Conservation (phyloP, 2,113 vertebrate genomes). For the Ammospiza caudacuta region DNA sequence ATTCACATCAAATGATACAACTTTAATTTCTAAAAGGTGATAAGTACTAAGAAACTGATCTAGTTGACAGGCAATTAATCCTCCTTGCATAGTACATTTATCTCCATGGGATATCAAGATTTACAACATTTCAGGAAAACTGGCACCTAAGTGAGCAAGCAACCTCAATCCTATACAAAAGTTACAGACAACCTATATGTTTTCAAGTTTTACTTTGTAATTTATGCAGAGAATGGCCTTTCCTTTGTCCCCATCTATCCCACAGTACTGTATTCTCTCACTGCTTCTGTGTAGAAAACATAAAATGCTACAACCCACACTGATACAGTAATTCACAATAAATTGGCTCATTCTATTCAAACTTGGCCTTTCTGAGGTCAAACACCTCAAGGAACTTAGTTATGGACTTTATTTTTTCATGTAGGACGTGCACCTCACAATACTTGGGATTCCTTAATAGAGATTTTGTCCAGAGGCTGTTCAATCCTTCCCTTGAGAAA, state of each 20-base stretch:
- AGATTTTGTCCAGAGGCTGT: conserved; percentile 13
- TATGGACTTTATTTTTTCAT: background rate
- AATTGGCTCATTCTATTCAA: background rate
- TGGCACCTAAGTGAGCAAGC: conserved; percentile 30
- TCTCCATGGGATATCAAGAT: conserved; percentile 36
- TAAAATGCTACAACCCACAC: conserved; percentile 11
- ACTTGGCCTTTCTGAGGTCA: conserved; percentile 16
- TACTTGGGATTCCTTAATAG: background rate
- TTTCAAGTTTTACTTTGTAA: background rate
- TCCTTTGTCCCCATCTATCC: background rate
- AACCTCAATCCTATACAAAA: conserved; percentile 15
- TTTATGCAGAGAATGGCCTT: background rate
- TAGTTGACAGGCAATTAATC: conserved; percentile 53
- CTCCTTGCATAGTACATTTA: conserved; percentile 65
- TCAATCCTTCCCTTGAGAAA: conserved; percentile 17
- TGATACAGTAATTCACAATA: background rate
- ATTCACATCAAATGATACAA: conserved; percentile 20
- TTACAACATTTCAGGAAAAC: conserved; percentile 44
- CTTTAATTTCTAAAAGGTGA: conserved; percentile 58
- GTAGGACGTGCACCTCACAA: background rate
- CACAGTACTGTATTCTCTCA: background rate
- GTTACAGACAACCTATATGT: background rate
- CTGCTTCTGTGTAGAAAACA: background rate
- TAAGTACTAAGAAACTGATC: conserved; percentile 57
- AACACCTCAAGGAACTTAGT: background rate